Percentiles rank a stretch among this genome's conserved stretches.
These are phyloP conservation scores for Sminthurinus aureus DNA, from an alignment of 2,888 invertebrate species.

Conservation along the genomic window DNA sequence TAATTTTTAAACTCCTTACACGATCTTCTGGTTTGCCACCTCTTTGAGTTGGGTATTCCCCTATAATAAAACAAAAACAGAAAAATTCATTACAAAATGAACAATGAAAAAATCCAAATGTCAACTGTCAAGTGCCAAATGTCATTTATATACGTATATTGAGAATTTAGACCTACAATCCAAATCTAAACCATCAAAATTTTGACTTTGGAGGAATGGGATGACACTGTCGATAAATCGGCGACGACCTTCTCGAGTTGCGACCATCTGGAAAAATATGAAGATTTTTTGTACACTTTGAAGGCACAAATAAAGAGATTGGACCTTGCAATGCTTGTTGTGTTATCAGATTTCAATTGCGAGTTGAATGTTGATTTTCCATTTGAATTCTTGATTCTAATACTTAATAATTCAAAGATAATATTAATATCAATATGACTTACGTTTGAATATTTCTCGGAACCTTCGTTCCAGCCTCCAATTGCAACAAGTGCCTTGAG, in stretches of 20 bases:
- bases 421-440: too few species aligned
- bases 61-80: not conserved
- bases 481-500: slow-evolving; percentile 63
- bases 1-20: slow-evolving; percentile 31
- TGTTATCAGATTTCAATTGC: too few species aligned
- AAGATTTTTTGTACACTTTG: too few species aligned
- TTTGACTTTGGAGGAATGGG: slow-evolving; percentile 67
- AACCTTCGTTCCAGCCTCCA: slow-evolving; percentile 68
- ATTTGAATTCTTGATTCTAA: too few species aligned
- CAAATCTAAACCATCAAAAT: slow-evolving; percentile 76
- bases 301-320: not conserved
- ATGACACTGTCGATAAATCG: slow-evolving; percentile 69
- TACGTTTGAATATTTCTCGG: slow-evolving; percentile 69
- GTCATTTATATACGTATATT: slow-evolving; percentile 6
- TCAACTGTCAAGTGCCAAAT: not conserved
- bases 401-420: too few species aligned
- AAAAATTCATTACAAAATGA: not conserved
- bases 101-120: not conserved
- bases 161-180: slow-evolving; percentile 68
- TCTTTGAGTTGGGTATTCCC: slow-evolving; percentile 5
- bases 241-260: slow-evolving; percentile 63
- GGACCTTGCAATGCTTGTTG: too few species aligned
- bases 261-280: slow-evolving; percentile 62
- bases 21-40: slow-evolving; percentile 57
- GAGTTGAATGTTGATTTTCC: too few species aligned